Evolutionary conservation across 2,888 invertebrate species (phyloP).

Genomic region (Noctuana brunneofusca): DNA sequence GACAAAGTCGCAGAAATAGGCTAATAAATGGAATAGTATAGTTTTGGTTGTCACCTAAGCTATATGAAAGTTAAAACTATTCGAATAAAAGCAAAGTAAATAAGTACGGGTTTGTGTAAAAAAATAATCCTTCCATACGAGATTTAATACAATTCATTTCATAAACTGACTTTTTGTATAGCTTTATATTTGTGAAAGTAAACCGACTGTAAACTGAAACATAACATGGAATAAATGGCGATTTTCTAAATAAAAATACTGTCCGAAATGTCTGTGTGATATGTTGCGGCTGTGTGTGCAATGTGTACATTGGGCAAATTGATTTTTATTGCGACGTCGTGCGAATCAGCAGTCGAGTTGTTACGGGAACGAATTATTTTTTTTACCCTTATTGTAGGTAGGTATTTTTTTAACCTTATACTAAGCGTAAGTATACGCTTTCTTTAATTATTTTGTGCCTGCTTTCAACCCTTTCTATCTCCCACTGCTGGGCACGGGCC

Average conservation of each 20-base stretch:
- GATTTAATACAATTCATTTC: slow-evolving; percentile 6
- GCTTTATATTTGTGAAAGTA: slow-evolving; percentile 13
- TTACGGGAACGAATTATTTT: neutral
- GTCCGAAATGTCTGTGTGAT: slow-evolving; percentile 12
- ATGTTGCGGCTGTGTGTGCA: slow-evolving; percentile 8
- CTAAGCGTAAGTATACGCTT: too few relatives aligned
- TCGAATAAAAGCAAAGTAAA: neutral
- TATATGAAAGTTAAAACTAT: too few relatives aligned
- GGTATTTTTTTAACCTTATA: too few relatives aligned
- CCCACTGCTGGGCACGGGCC: too few relatives aligned
- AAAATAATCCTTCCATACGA: slow-evolving; percentile 1
- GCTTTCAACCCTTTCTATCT: too few relatives aligned
- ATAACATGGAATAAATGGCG: slow-evolving; percentile 20
- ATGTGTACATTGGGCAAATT: slow-evolving; percentile 17
- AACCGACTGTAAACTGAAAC: slow-evolving; percentile 21
- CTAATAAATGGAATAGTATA: too few relatives aligned
- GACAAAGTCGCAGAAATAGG: too few relatives aligned
- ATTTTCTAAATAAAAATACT: slow-evolving; percentile 27
- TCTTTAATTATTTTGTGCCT: too few relatives aligned
- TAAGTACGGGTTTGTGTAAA: slow-evolving; percentile 3
- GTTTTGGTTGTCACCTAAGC: too few relatives aligned
- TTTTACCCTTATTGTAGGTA: slow-evolving; percentile 10
- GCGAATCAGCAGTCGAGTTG: slow-evolving; percentile 15
- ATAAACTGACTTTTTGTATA: slow-evolving; percentile 22
- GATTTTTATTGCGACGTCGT: slow-evolving; percentile 19